A percentile compares a stretch with the other conserved stretches of the same genome.
Conservation (phyloP, 2,888 invertebrate species). For the Carabus problematicus region DNA sequence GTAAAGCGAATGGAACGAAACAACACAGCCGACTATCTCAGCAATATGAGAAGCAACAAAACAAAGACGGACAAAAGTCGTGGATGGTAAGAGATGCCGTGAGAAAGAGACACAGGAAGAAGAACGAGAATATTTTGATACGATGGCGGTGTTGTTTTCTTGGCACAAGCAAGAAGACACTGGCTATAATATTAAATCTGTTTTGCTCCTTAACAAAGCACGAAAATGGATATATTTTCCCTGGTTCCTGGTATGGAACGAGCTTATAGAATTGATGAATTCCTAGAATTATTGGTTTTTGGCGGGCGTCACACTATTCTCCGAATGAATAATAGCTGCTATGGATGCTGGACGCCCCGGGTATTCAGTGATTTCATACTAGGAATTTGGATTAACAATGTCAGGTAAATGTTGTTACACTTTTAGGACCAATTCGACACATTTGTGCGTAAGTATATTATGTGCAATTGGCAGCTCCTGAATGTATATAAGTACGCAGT, state of each 20-base stretch:
- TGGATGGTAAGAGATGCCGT: too few relatives aligned
- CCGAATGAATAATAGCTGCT: constrained; percentile 22
- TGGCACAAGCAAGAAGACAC: constrained; percentile 11
- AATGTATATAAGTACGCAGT: too few relatives aligned
- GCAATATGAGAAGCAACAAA: too few relatives aligned
- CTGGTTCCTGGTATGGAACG: neutral
- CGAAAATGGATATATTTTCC: constrained; percentile 26
- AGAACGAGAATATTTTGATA: constrained; percentile 17
- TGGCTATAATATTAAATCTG: constrained; percentile 27
- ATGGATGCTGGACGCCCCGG: too few relatives aligned
- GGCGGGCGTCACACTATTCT: constrained; percentile 5
- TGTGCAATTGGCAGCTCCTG: neutral
- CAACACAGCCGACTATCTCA: too few relatives aligned
- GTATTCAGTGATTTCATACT: constrained; percentile 1
- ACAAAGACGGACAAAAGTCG: too few relatives aligned
- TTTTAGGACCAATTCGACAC: too few relatives aligned
- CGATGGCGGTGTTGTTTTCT: constrained; percentile 26
- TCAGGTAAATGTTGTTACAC: too few relatives aligned
- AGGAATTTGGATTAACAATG: neutral
- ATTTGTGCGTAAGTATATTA: too few relatives aligned
- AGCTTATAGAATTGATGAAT: neutral
- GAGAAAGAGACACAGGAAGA: too few relatives aligned
- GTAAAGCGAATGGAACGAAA: too few relatives aligned
- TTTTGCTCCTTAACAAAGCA: constrained; percentile 26
- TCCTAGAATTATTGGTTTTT: constrained; percentile 35